Evolutionary conservation across 2,888 invertebrate species (phyloP).

Genomic region (Apamea sordens): DNA sequence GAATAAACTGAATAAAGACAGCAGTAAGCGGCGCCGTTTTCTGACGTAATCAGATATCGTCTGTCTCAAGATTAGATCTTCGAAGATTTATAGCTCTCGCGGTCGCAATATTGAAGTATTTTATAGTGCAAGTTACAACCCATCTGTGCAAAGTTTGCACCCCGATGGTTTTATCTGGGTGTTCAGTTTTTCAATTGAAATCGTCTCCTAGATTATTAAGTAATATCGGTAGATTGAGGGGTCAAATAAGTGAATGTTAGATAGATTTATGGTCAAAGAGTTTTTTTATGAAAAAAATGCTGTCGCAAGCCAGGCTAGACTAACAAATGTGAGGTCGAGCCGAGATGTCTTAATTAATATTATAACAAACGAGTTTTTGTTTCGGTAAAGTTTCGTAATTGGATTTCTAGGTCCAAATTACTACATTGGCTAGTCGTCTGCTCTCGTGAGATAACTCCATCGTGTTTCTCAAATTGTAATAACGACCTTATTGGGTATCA

Average conservation of each 20-base stretch:
- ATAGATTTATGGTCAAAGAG: background rate
- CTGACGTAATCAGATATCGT: conserved; percentile 65
- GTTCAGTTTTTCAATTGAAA: conserved; percentile 57
- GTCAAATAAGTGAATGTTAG: conserved; percentile 7
- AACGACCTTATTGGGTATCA: background rate
- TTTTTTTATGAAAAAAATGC: background rate
- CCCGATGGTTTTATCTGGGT: conserved; percentile 36
- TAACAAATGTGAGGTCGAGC: background rate
- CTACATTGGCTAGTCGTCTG: background rate
- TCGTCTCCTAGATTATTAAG: conserved; percentile 28
- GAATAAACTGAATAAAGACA: conserved; percentile 58
- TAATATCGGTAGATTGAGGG: background rate
- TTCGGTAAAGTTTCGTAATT: background rate
- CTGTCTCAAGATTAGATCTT: conserved; percentile 64
- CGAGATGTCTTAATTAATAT: background rate
- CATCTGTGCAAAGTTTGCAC: conserved; percentile 53
- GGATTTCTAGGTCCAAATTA: background rate
- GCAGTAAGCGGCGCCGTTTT: conserved; percentile 48
- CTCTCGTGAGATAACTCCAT: background rate
- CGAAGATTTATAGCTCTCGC: conserved; percentile 65
- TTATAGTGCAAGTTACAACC: conserved; percentile 61
- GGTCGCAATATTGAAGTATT: conserved; percentile 65
- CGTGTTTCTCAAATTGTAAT: background rate
- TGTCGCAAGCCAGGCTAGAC: conserved; percentile 3
- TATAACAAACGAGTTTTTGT: background rate